Evolutionary conservation across 2,113 vertebrate genomes (phyloP), one percentile per base, ranked within the genome.

Genomic region (Carollia perspicillata): DNA sequence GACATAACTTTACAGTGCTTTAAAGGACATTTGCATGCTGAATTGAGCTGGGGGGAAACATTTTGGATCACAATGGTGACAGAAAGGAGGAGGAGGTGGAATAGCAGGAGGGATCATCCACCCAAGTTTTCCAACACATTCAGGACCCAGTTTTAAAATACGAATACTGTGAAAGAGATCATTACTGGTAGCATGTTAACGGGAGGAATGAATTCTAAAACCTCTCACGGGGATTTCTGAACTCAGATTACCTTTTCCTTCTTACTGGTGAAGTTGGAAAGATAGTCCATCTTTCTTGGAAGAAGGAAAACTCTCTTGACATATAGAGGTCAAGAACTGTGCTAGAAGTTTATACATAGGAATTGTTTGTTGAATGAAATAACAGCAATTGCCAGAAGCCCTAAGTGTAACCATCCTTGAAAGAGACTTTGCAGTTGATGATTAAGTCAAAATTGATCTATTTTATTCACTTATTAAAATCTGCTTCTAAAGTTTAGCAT

Each of bases 241-340:
- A 86, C 16, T 47, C 23, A 23, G 28, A 51, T 65, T 79, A 71
- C n/a, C 42, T 26, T 85, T 72, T 35, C 47, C 37, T 28, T 28
- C 49, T 93, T 51, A 35, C 28, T 83, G 40, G 58, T 84, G 18
- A 95, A 84, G n/a, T 93, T 47, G 89, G 71, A 95, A 60, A 92
- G 71, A 40, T 9, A 79, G 71, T 84, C 55, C 75, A 0, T 89
- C 47, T 93, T 93, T 40, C 53, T 35, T 84, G 58, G 71, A 47
- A 93, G 47, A 87, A 35, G 44, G 20, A 71, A 93, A 94, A 33
- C 37, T 35, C 0, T 51, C 63, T 94, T 95, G 74, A 89, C 55
- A 84, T 65, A 72, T 40, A 79, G 84, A 95, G 84, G 65, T 65
- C 44, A 86, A 92, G 23, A 47, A 9, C 40, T 51, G 20, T 63